Evolutionary conservation across 2,888 invertebrate genomes (phyloP), one percentile per base, ranked within the genome.

Genomic region (Drosophila algonquin): DNA sequence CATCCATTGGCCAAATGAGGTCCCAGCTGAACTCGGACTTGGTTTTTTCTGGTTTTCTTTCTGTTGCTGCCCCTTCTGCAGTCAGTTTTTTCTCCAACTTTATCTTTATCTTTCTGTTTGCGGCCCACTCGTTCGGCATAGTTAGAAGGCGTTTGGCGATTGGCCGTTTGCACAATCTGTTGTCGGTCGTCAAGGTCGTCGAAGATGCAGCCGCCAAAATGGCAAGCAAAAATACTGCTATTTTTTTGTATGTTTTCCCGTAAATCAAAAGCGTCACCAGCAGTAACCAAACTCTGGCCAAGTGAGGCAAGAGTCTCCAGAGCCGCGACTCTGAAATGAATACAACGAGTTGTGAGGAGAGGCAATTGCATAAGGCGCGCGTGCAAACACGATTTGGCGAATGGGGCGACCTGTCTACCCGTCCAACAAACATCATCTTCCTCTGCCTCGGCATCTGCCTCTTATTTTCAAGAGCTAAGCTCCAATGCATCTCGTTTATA

Each of bases 381-480:
- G 81, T 83, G 84, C 87, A 80, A 86, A 83, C 82, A 88, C 87
- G 89, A 86, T 72, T 85, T 63, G 57, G 53, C 47, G 64, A 57
- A 44, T 64, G 53, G 16, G n/a, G 65, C 53, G 67, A 73, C 74
- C 67, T 54, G 55, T 52, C 64, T 44, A 30, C 44, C 55, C 16
- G 10, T 32, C 52, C 32, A 48, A 14, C 63, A 46, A 55, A 58
- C 53, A 21, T 21, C 63, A 69, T 54, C 74, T 54, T 40, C 40
- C 14, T 40, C 40, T 35, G 35, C 27, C 12, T 53, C 71, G 45
- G 57, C 57, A 46, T 44, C 71, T 21, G 57, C 45, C 45, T 30
- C 14, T 16, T 30, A 10, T 30, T 40, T 40, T 40, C 40, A 40
- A 40, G 40, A 44, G 67, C 45, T 24, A 30, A 73, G 50, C 27